Evolutionary conservation across 2,888 invertebrate species (phyloP).

Genomic region (Thereva unica): DNA sequence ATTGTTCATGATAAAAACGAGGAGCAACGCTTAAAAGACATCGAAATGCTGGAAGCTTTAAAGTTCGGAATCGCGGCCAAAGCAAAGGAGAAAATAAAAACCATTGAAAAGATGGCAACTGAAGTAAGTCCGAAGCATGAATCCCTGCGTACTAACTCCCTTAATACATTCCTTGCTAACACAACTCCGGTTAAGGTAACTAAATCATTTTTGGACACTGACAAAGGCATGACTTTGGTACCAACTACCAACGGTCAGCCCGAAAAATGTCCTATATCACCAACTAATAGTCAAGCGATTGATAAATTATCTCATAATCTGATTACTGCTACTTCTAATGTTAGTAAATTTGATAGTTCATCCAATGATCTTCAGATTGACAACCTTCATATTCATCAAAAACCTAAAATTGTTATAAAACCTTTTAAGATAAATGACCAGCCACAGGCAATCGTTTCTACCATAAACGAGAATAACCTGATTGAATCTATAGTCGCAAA

Average conservation of each 20-base stretch:
- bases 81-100: conserved; percentile 66
- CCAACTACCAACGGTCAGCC: conserved; percentile 48
- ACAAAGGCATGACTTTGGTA: conserved; percentile 17
- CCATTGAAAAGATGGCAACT: conserved; percentile 61
- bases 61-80: conserved; percentile 70
- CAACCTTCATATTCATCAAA: conserved; percentile 46
- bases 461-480: conserved; percentile 54
- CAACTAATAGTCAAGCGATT: conserved; percentile 34
- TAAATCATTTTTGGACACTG: conserved; percentile 26
- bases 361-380: conserved; percentile 40
- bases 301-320: conserved; percentile 9
- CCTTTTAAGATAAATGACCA: conserved; percentile 58
- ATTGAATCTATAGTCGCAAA: conserved; percentile 57
- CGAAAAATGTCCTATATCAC: conserved; percentile 49
- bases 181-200: conserved; percentile 37
- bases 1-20: conserved; percentile 64
- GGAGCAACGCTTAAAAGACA: conserved; percentile 66
- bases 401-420: conserved; percentile 58
- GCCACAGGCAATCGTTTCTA: conserved; percentile 56
- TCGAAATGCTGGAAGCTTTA: conserved; percentile 68
- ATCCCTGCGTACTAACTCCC: conserved; percentile 47
- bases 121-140: conserved; percentile 45
- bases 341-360: conserved; percentile 26
- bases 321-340: conserved; percentile 18
- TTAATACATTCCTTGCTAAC: conserved; percentile 58